A percentile compares a stretch with the other conserved stretches of the same genome.
Conservation (phyloP, 2,113 vertebrate genomes). For the Triplophysa rosa region DNA sequence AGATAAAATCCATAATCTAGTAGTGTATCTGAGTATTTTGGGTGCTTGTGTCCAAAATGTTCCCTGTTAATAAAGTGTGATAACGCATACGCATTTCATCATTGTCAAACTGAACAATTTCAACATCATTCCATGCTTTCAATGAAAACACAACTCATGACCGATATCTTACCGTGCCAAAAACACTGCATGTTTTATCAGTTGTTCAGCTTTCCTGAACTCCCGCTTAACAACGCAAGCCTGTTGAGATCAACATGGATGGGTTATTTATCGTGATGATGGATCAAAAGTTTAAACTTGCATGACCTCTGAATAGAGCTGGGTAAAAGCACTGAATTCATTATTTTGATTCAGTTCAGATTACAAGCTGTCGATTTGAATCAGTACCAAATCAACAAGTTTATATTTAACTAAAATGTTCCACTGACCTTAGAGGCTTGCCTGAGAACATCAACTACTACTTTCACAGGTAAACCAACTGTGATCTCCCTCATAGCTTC, state of each 20-base stretch:
- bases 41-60: conserved; percentile 98
- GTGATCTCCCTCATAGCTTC: conserved; percentile 98
- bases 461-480: conserved; percentile 91
- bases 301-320: not conserved
- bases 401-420: not conserved
- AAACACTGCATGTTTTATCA: conserved; percentile 98
- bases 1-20: conserved; percentile 99
- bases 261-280: not conserved
- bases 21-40: conserved; percentile 96
- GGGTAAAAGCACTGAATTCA: too few species aligned
- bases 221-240: conserved; percentile 98
- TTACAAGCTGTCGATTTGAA: too few species aligned
- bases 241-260: conserved; percentile 65
- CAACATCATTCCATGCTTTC: not conserved
- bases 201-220: conserved; percentile 97
- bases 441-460: conserved; percentile 95
- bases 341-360: too few species aligned
- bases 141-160: not conserved
- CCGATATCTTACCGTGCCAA: conserved; percentile 84
- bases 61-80: conserved; percentile 75
- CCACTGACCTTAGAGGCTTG: conserved; percentile 91
- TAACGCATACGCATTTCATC: not conserved
- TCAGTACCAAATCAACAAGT: too few species aligned
- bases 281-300: not conserved
- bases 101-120: not conserved